These are phyloP conservation scores for Trichonephila clavipes DNA, from an alignment of 1,140 invertebrate genomes.

Conservation along the genomic window DNA sequence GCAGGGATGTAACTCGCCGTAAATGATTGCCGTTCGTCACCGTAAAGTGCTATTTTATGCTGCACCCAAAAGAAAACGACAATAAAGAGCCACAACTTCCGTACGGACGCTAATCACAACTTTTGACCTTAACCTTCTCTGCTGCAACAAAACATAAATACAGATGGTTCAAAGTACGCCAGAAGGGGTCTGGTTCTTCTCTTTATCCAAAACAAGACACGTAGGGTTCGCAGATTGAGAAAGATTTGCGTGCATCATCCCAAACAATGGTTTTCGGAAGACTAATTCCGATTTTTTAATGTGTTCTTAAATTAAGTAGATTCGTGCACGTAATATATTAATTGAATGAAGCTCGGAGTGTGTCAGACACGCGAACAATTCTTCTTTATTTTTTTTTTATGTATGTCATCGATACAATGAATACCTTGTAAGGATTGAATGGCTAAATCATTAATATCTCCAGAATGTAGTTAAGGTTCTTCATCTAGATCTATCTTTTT, in stretches of 20 bases:
- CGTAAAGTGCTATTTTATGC: slow-evolving; percentile 23
- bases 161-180: neutral
- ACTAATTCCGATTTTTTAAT: neutral
- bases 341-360: too few relatives aligned
- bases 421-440: too few relatives aligned
- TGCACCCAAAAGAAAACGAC: slow-evolving; percentile 18
- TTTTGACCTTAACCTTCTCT: slow-evolving; percentile 8
- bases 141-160: neutral
- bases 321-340: too few relatives aligned
- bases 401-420: too few relatives aligned
- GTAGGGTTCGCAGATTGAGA: neutral
- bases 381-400: too few relatives aligned
- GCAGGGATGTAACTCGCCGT: neutral
- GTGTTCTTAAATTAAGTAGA: neutral
- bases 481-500: too few relatives aligned
- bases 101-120: slow-evolving; percentile 4
- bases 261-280: neutral
- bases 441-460: too few relatives aligned
- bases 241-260: neutral
- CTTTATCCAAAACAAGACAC: neutral
- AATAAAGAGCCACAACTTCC: slow-evolving; percentile 29
- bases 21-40: slow-evolving; percentile 11
- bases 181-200: neutral
- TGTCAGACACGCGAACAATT: too few relatives aligned
- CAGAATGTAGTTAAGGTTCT: too few relatives aligned